Evolutionary conservation across 2,113 vertebrate genomes (phyloP).

Genomic region (Megalops atlanticus): DNA sequence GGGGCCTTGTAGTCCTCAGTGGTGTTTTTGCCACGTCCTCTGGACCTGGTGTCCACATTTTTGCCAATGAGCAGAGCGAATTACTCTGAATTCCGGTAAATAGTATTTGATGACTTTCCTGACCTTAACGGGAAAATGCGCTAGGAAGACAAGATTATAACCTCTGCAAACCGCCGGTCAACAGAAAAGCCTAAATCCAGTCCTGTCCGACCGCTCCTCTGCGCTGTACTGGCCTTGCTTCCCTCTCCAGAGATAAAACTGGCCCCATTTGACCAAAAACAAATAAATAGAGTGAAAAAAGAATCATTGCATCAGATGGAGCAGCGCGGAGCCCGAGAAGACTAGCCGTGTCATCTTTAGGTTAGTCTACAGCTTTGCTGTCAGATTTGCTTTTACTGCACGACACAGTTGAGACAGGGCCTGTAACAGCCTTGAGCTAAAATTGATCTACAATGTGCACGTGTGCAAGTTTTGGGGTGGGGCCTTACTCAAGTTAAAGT

Average conservation of each 20-base stretch:
- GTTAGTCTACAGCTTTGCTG: not conserved
- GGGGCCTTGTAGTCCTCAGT: conserved; percentile 50
- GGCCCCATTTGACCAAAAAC: conserved; percentile 66
- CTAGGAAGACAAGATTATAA: conserved; percentile 71
- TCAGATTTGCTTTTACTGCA: not conserved
- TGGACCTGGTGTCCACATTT: conserved; percentile 34
- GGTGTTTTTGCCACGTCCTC: conserved; percentile 51
- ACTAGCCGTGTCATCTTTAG: not conserved
- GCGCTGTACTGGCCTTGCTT: conserved; percentile 56
- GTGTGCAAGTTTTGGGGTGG: not conserved
- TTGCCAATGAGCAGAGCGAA: conserved; percentile 55
- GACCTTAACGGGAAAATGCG: conserved; percentile 70
- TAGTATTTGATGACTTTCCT: conserved; percentile 63
- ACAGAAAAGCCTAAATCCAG: conserved; percentile 66
- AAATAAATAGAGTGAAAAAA: conserved; percentile 66
- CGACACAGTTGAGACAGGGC: not conserved
- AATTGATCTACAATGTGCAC: too few relatives aligned
- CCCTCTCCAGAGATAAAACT: conserved; percentile 53
- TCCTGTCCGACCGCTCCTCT: conserved; percentile 56
- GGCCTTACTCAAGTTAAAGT: too few relatives aligned
- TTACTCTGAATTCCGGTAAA: conserved; percentile 68
- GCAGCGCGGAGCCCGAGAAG: conserved; percentile 47
- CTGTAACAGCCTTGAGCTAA: too few relatives aligned
- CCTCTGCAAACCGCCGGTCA: conserved; percentile 67
- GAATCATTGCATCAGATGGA: conserved; percentile 53